These are phyloP conservation scores for Apteryx owenii DNA, from an alignment of 2,113 vertebrate species.

Conservation along the genomic window DNA sequence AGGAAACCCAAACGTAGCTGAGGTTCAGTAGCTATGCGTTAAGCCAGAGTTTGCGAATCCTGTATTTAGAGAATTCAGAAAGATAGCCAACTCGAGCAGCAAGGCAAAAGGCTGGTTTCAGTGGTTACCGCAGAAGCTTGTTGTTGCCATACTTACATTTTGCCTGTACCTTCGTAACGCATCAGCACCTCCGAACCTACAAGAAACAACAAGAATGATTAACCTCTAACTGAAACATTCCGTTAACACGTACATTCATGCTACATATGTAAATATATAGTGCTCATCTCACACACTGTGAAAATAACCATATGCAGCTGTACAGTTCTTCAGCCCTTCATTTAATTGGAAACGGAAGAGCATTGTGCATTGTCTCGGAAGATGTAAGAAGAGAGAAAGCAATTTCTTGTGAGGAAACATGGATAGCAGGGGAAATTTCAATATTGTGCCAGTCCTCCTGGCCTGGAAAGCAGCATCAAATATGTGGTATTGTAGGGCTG, in stretches of 20 bases:
- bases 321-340: slow-evolving; percentile 7
- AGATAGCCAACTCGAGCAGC: background rate
- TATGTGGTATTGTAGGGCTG: background rate
- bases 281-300: background rate
- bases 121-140: background rate
- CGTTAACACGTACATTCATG: background rate
- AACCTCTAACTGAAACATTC: background rate
- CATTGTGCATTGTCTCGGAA: background rate
- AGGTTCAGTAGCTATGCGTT: background rate
- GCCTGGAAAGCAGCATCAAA: background rate
- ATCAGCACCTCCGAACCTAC: background rate
- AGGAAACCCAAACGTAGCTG: slow-evolving; percentile 13
- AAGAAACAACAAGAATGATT: background rate
- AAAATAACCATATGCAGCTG: slow-evolving; percentile 33
- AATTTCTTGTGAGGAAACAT: slow-evolving; percentile 1
- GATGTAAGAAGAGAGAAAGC: slow-evolving; percentile 4
- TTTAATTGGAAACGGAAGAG: slow-evolving; percentile 9
- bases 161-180: background rate
- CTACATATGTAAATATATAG: background rate
- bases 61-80: slow-evolving; percentile 16
- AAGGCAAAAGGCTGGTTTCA: background rate
- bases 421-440: background rate
- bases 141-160: background rate
- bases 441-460: background rate
- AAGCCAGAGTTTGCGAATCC: background rate